Conservation (phyloP, 1,140 invertebrate genomes). For the Tetragnatha versicolor region DNA sequence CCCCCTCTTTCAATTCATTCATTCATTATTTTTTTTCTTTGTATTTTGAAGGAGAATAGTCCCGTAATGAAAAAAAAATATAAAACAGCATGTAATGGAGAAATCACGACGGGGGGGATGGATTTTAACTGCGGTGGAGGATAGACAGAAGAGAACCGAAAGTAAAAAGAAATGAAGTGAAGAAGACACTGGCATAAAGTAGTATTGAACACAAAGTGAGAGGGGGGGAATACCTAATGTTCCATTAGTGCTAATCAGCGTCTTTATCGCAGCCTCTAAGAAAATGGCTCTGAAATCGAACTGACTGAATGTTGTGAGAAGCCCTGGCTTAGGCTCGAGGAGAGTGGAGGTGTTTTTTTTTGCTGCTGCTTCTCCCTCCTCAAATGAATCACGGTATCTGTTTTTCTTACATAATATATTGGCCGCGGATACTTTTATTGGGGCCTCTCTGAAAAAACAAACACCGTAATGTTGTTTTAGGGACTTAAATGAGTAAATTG, state of each 20-base stretch:
- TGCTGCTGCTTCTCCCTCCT: neutral
- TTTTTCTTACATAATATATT: conserved; percentile 52
- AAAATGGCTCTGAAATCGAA: conserved; percentile 44
- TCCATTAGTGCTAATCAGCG: conserved; percentile 46
- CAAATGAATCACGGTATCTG: conserved; percentile 40
- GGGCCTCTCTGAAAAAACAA: conserved; percentile 13
- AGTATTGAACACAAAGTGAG: conserved; percentile 17
- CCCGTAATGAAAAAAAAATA: conserved; percentile 37
- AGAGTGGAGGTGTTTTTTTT: conserved; percentile 6
- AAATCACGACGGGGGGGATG: conserved; percentile 1
- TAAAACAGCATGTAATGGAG: conserved; percentile 41
- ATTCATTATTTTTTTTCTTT: neutral
- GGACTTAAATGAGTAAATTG: conserved; percentile 36
- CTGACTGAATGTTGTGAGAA: conserved; percentile 15
- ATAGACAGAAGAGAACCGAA: neutral
- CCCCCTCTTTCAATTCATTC: neutral
- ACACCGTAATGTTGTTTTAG: conserved; percentile 40
- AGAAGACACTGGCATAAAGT: conserved; percentile 22
- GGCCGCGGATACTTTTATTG: conserved; percentile 43
- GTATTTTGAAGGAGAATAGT: conserved; percentile 19
- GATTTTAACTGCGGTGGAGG: neutral
- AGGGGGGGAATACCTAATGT: conserved; percentile 36
- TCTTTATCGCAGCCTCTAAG: conserved; percentile 35
- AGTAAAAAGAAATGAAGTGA: conserved; percentile 15
- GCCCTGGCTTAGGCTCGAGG: conserved; percentile 21